phyloP scores from a whole-genome alignment of 2,113 vertebrate species.

The Emydura subglobosa region DNA sequence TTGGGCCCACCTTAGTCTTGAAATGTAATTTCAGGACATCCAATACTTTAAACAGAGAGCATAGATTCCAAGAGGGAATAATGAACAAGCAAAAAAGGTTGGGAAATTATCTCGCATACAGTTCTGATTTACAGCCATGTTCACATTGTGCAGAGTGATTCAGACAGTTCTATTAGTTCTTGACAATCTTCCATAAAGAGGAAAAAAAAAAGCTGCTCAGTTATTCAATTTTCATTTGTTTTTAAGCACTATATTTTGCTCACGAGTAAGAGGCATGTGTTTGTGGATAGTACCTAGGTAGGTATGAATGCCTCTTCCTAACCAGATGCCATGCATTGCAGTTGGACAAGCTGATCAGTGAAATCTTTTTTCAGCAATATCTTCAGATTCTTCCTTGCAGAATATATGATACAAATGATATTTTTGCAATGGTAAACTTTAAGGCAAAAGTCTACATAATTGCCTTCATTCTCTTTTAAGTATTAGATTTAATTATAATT shows the following conservation, averaged over 20 bases:
- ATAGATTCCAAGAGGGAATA: background rate
- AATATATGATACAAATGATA: background rate
- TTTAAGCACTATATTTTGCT: background rate
- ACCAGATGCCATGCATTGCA: background rate
- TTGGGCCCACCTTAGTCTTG: background rate
- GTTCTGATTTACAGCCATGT: background rate
- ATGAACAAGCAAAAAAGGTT: background rate
- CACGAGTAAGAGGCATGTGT: fast-evolving
- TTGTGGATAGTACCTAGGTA: background rate
- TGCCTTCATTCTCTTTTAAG: background rate
- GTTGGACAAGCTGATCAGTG: background rate
- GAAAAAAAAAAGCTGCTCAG: background rate
- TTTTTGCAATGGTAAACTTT: background rate
- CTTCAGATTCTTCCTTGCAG: background rate
- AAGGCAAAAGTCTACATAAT: background rate
- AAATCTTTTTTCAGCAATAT: background rate
- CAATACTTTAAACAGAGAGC: background rate
- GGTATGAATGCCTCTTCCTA: background rate
- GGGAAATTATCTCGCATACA: fast-evolving
- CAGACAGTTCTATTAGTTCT: background rate
- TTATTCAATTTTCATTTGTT: background rate
- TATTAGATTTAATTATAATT: constrained; percentile 21
- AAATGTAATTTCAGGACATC: background rate
- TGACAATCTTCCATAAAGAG: background rate
- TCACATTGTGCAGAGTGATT: background rate